Base-by-base conservation (phyloP, 2,113 vertebrate genomes). In the Xiphophorus maculatus region DNA sequence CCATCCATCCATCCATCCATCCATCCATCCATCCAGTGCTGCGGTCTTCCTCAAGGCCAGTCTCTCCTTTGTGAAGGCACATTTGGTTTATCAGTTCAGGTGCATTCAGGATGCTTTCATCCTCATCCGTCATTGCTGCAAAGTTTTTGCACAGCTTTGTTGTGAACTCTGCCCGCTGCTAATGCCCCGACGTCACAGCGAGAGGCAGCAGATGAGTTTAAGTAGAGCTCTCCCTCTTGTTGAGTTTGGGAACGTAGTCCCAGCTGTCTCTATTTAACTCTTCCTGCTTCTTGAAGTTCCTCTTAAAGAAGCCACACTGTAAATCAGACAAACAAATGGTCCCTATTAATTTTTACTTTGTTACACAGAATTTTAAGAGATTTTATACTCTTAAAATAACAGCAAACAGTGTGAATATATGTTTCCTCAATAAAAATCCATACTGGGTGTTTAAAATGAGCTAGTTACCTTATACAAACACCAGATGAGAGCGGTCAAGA, bases 231-330 rank as follows among this genome's bases (percentile, higher is more conserved):
- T 96, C 92, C 64, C 91, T 88, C 54, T 92, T 94, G 37, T 94
- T 84, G 33, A 88, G 77, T 66, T 93, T 95, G 33, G 90, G 94
- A 83, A 96, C 93, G 22, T 96, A 97, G 88, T 96, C 96, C 97
- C 96, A 98, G 85, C 97, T 98, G 77, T 96, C 90, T 88, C 95
- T 94, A 72, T 84, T 92, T n/a, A 93, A 92, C 65, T 88, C 83
- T 62, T 87, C 74, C 64, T 86, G 84, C 13, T 90, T 81, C 87
- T 94, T 94, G 66, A 95, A 93, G n/a, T 90, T 90, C 85, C 97
- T 95, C 94, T 97, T 96, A 80, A 99, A 99, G 95, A 99, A 99
- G 48, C 97, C 97, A 64, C 90, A 87, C 98, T 99, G 94, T 40
- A 2, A 44, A 60, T 80, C 29, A 68, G 67, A 69, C 30, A 48